These are phyloP conservation scores for Eidolon dupreanum DNA, from an alignment of 2,797 vertebrate species.

Conservation along the genomic window DNA sequence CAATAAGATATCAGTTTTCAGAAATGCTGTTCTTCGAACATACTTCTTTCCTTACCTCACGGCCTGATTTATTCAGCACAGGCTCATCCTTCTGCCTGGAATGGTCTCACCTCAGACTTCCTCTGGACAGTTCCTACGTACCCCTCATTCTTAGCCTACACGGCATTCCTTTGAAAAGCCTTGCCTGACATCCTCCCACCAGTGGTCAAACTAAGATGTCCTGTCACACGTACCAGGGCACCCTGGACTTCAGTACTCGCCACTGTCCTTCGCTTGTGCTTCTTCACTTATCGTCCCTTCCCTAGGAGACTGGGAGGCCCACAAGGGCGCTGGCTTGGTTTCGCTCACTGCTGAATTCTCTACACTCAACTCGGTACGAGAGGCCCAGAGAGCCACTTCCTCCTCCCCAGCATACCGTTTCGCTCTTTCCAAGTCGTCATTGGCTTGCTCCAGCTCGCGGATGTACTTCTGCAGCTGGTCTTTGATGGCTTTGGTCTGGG, in stretches of 20 bases:
- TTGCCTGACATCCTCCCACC: background rate
- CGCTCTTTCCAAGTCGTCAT: slow-evolving; percentile 97
- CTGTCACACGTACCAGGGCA: background rate
- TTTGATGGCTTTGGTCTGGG: slow-evolving; percentile 92
- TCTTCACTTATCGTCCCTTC: background rate
- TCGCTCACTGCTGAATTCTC: background rate
- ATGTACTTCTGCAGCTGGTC: slow-evolving; percentile 98
- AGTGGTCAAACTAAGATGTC: fast-evolving
- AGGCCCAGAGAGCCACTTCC: background rate
- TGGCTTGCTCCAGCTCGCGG: slow-evolving; percentile 96
- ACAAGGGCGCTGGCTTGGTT: background rate
- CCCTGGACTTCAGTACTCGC: background rate
- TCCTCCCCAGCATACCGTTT: slow-evolving; percentile 89
- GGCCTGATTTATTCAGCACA: background rate
- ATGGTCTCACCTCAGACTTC: background rate
- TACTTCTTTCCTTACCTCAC: background rate
- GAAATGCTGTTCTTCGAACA: background rate
- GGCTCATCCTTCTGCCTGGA: background rate
- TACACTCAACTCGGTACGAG: background rate
- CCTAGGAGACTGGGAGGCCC: background rate
- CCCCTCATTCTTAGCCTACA: background rate
- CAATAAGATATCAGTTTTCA: background rate
- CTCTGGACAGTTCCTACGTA: background rate
- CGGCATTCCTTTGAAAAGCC: background rate
- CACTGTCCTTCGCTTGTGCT: background rate